A percentile compares a stretch with the other conserved stretches of the same genome.
Conservation (phyloP, 53 echinoderm and acorn worm species). For the Holothuria leucospilota region DNA sequence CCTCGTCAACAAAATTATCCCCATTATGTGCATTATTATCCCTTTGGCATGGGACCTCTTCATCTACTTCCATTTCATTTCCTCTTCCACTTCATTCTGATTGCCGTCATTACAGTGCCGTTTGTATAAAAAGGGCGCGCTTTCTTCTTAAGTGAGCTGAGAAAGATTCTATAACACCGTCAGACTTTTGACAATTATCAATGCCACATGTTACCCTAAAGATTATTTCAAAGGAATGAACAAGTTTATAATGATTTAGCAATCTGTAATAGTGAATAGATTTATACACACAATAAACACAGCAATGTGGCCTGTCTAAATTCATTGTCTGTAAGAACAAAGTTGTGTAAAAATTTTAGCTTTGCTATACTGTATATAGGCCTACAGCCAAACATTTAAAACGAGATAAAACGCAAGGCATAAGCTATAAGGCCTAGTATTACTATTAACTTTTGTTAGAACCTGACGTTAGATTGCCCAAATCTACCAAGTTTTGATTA, state of each 20-base stretch:
- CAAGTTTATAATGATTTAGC: constrained; percentile 22
- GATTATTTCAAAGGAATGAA: not conserved
- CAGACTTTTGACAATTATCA: constrained; percentile 14
- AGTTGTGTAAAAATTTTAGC: no score
- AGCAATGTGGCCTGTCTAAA: not conserved
- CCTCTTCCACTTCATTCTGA: not conserved
- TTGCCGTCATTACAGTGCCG: constrained; percentile 1
- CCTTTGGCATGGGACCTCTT: constrained; percentile 7
- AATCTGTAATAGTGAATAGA: constrained; percentile 8
- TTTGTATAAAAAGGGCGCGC: not conserved
- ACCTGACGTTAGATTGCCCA: no score
- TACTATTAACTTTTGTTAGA: no score
- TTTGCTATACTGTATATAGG: no score
- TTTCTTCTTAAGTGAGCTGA: constrained; percentile 2
- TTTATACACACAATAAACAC: constrained; percentile 16
- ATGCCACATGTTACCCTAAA: constrained; percentile 14
- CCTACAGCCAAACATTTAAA: no score
- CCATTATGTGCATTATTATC: not conserved
- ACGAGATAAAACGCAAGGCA: no score
- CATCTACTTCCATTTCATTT: not conserved
- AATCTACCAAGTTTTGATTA: no score
- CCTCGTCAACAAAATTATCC: not conserved
- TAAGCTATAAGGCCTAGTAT: no score
- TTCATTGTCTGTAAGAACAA: no score
- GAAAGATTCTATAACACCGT: constrained; percentile 1